Base-by-base conservation (phyloP, 2,113 vertebrate species). In the Empidonax alnorum region DNA sequence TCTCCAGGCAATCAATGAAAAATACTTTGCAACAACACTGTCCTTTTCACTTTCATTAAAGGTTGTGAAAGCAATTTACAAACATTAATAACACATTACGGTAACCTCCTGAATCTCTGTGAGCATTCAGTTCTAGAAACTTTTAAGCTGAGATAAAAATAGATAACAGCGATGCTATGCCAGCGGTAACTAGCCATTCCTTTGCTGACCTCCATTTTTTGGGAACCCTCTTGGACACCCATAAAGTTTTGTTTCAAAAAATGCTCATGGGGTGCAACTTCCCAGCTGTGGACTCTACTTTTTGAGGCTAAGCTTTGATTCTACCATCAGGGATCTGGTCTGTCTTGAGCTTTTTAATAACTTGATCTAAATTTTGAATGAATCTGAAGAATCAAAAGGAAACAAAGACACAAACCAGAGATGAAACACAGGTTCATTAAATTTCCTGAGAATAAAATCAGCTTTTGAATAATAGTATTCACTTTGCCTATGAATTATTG, bases 1-100 rank as follows among this genome's bases (percentile, higher is more conserved):
- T 89, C 58, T 85, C 65, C n/a, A 93, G 89, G 87, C 92, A 95
- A 79, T 95, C 89, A 78, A 79, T 82, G 84, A 89, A 76, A 96
- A 95, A 91, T 62, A 73, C 73, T 76, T 84, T 90, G 71, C 89
- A 89, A 87, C 23, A 75, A 41, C 56, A 49, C 52, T 84, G 52
- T 91, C 63, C n/a, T 77, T 87, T 92, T 68, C 27, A 50, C 76
- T 94, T 90, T 87, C 24, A 19, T 84, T 87, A 87, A 84, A 85
- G 61, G 44, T 80, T 93, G 87, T 89, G 42, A 89, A 95, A 90
- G 89, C 91, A 80, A 86, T 93, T 86, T 92, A 39, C 89, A 87
- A 69, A 75, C 66, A 76, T 82, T 96, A 93, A 83, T 96, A 74
- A 76, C 87, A 2, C 63, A 63, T 84, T 84, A 83, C 41, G 31